Conservation (phyloP, 2,113 vertebrate species). For the Crotophaga sulcirostris region DNA sequence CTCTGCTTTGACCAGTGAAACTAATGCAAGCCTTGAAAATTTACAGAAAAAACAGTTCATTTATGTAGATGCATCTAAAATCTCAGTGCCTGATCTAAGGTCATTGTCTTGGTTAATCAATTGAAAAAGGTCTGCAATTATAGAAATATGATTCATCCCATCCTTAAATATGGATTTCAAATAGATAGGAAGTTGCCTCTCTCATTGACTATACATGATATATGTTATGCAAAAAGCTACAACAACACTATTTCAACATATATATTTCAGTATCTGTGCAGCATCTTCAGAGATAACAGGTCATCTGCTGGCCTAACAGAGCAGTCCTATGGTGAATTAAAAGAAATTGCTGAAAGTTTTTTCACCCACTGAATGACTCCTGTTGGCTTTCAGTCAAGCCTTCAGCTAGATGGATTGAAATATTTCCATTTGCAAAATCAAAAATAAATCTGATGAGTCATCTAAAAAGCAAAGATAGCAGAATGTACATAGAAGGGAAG, state of each 20-base stretch:
- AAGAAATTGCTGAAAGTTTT: not conserved
- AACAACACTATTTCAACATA: not conserved
- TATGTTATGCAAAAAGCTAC: not conserved
- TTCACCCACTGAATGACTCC: not conserved
- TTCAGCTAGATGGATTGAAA: not conserved
- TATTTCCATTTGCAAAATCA: not conserved
- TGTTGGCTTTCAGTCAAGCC: not conserved
- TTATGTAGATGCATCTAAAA: not conserved
- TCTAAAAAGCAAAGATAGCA: not conserved
- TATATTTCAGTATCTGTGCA: not conserved
- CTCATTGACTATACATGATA: not conserved
- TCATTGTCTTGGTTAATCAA: not conserved
- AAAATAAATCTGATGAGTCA: not conserved
- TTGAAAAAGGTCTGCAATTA: not conserved
- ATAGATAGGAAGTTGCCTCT: not conserved
- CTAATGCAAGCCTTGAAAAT: not conserved
- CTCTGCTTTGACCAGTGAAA: not conserved
- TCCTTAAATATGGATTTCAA: not conserved
- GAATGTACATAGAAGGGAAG: not conserved
- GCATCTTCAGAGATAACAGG: not conserved
- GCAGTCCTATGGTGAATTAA: not conserved
- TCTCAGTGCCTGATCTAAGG: not conserved
- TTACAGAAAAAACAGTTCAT: not conserved
- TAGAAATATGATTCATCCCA: not conserved
- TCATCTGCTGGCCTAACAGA: not conserved